Evolutionary conservation across 2,113 vertebrate species (phyloP).

Genomic region (Gyps fulvus): DNA sequence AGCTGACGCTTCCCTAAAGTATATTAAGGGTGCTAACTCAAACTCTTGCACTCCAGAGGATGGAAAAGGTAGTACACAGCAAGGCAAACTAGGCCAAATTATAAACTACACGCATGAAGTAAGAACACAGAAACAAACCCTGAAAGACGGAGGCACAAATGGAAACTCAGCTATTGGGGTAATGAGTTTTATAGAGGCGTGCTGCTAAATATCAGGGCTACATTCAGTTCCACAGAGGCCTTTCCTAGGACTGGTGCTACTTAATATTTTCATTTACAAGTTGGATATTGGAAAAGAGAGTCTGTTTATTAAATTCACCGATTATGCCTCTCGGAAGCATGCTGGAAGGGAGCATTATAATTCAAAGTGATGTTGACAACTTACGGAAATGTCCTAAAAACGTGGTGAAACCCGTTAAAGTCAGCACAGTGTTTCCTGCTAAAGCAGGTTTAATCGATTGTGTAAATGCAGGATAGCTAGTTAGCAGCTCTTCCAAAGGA

Average conservation of each 20-base stretch:
- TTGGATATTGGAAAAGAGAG: not conserved
- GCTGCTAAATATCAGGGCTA: not conserved
- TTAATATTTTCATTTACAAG: not conserved
- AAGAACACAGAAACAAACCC: not conserved
- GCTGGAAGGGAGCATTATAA: not conserved
- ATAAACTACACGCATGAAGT: not conserved
- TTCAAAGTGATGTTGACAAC: not conserved
- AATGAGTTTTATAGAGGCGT: not conserved
- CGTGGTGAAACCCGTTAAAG: not conserved
- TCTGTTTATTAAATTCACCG: not conserved
- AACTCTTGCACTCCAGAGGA: not conserved
- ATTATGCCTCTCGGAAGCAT: not conserved
- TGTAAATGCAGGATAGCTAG: not conserved
- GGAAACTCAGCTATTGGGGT: fast-evolving
- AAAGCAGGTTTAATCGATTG: not conserved
- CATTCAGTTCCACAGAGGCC: not conserved
- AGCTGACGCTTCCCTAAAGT: not conserved
- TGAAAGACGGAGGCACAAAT: not conserved
- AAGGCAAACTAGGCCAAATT: not conserved
- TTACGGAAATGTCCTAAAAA: not conserved
- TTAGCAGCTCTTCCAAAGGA: not conserved
- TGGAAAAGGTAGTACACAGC: not conserved
- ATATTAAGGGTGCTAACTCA: not conserved
- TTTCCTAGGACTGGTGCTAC: not conserved
- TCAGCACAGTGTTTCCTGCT: not conserved